Conservation (phyloP, 2,113 vertebrate genomes). For the Chascanopsetta lugubris region DNA sequence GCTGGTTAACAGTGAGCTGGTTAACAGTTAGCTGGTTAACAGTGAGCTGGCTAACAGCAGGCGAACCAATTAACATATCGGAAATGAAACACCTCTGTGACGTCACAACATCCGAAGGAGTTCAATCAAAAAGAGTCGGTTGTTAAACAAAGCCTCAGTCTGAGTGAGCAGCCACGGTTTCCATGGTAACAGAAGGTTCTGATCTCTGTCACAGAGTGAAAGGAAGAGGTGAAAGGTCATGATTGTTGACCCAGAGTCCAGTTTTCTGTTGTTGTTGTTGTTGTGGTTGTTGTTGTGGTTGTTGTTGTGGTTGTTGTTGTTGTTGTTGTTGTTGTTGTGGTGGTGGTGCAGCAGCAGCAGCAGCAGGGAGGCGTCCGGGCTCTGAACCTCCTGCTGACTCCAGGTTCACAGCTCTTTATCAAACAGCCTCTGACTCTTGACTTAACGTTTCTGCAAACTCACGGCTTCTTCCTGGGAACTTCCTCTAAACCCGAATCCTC, state of each 20-base stretch:
- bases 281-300: constrained; percentile 2
- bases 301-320: not conserved
- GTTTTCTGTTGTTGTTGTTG: constrained; percentile 1
- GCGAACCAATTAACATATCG: too few relatives aligned
- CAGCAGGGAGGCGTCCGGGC: not conserved
- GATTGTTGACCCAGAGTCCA: not conserved
- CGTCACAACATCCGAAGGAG: too few relatives aligned
- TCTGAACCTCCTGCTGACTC: constrained; percentile 56
- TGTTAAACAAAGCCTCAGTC: too few relatives aligned
- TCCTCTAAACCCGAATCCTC: constrained; percentile 60
- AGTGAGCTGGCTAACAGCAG: too few relatives aligned
- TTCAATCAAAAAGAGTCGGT: too few relatives aligned
- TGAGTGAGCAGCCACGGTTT: too few relatives aligned
- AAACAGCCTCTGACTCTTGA: constrained; percentile 56
- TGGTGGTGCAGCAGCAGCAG: too few relatives aligned
- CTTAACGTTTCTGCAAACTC: constrained; percentile 61
- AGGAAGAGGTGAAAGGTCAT: not conserved
- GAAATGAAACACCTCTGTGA: too few relatives aligned
- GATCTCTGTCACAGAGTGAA: too few relatives aligned
- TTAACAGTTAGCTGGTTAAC: too few relatives aligned
- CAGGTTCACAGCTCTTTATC: constrained; percentile 45
- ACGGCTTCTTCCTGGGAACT: constrained; percentile 67
- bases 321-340: constrained; percentile 4
- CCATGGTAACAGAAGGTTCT: too few relatives aligned
- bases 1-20: too few relatives aligned